Evolutionary conservation across 1,140 invertebrate species (phyloP).

Genomic region (Aporrectodea caliginosa): DNA sequence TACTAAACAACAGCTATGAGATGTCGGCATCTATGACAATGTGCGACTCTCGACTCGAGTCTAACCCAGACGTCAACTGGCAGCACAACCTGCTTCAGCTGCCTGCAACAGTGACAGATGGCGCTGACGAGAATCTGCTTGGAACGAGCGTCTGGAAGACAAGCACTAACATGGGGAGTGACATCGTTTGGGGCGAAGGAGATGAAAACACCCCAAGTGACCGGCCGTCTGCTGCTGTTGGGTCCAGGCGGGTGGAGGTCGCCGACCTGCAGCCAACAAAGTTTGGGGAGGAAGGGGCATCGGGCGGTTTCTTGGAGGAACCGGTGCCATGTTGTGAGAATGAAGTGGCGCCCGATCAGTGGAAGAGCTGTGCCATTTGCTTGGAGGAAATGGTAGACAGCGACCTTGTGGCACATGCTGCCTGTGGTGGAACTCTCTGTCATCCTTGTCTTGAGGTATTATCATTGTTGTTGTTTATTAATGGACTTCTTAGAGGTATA

Average conservation of each 20-base stretch:
- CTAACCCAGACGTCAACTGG: slow-evolving; percentile 10
- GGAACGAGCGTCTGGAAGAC: not conserved
- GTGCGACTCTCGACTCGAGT: not conserved
- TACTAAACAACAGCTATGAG: slow-evolving; percentile 14
- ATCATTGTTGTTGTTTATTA: no score
- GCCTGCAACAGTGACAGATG: not conserved
- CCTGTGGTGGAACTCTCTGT: slow-evolving; percentile 63
- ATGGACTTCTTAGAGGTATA: no score
- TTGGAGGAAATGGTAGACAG: slow-evolving; percentile 62
- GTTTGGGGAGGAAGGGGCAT: not conserved
- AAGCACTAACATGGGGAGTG: not conserved
- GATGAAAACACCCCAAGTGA: not conserved
- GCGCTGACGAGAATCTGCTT: not conserved
- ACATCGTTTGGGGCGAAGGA: not conserved
- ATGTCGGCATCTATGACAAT: not conserved
- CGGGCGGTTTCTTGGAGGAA: not conserved
- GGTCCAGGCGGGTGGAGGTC: not conserved
- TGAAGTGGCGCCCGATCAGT: slow-evolving; percentile 38
- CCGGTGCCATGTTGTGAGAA: slow-evolving; percentile 43
- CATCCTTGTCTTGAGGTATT: slow-evolving; percentile 64
- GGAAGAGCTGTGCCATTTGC: slow-evolving; percentile 63
- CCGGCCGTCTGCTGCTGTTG: not conserved
- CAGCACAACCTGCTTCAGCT: slow-evolving; percentile 13
- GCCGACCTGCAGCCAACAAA: not conserved
- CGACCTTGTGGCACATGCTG: slow-evolving; percentile 61